A percentile compares a stretch with the other conserved stretches of the same genome.
These are phyloP conservation scores for Prunella himalayana DNA, from an alignment of 2,113 vertebrate genomes.

Conservation along the genomic window DNA sequence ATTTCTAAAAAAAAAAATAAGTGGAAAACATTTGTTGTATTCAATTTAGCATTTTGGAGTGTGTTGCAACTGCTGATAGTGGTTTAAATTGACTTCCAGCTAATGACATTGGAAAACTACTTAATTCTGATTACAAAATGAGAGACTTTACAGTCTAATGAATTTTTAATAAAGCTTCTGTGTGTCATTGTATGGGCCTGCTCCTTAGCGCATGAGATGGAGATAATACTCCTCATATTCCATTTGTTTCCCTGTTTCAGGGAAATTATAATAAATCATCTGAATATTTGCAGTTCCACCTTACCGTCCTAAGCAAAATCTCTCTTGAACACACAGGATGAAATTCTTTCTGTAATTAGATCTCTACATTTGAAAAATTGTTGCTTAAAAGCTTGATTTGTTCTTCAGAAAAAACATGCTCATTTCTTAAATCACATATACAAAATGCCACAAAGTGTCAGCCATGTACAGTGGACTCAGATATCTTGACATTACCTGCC, in stretches of 20 bases:
- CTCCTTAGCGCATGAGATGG: slow-evolving; percentile 2
- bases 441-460: not conserved
- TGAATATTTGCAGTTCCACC: slow-evolving; percentile 17
- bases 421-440: not conserved
- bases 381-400: not conserved
- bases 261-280: slow-evolving; percentile 7
- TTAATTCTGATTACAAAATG: slow-evolving; percentile 61
- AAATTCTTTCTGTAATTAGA: not conserved
- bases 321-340: not conserved
- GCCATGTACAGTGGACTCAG: not conserved
- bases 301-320: not conserved
- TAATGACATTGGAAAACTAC: slow-evolving; percentile 61
- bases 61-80: slow-evolving; percentile 32
- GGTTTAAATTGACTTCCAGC: slow-evolving; percentile 24
- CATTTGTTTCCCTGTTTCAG: slow-evolving; percentile 55
- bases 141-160: slow-evolving; percentile 60
- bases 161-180: slow-evolving; percentile 66
- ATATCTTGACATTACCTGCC: not conserved
- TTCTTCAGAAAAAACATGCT: not conserved
- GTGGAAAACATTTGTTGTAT: slow-evolving; percentile 14
- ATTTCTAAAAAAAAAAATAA: slow-evolving; percentile 46
- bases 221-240: slow-evolving; percentile 17
- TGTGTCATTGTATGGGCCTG: not conserved
- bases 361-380: not conserved
- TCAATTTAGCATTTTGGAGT: slow-evolving; percentile 18